A percentile compares a stretch with the other conserved stretches of the same genome.
Conservation (phyloP, 2,797 vertebrate species). For the Danio kyathit region DNA sequence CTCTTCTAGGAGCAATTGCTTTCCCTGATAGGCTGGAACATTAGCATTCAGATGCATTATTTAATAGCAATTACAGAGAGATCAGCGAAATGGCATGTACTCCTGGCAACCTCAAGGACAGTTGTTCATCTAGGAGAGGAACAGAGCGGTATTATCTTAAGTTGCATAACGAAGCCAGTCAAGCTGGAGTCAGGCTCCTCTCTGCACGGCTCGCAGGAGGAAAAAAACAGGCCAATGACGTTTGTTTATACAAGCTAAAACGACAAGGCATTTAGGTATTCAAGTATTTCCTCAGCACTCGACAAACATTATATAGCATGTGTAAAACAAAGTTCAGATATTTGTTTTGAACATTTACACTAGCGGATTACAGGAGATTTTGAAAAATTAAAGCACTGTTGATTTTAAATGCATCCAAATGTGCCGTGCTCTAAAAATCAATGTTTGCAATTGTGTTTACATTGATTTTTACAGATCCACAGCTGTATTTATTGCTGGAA, state of each 20-base stretch:
- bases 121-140: slow-evolving; percentile 16
- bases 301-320: neutral
- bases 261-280: slow-evolving; percentile 7
- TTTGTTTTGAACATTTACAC: neutral
- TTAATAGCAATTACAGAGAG: slow-evolving; percentile 60
- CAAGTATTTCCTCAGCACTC: neutral
- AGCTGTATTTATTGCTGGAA: slow-evolving; percentile 47
- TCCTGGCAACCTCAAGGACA: slow-evolving; percentile 13
- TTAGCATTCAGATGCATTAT: slow-evolving; percentile 30
- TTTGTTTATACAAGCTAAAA: slow-evolving; percentile 40
- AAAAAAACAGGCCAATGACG: slow-evolving; percentile 33
- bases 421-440: slow-evolving; percentile 36
- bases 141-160: slow-evolving; percentile 44
- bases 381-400: neutral
- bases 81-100: slow-evolving; percentile 16
- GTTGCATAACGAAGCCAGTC: slow-evolving; percentile 49
- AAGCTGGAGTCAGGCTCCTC: slow-evolving; percentile 43
- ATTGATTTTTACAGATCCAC: slow-evolving; percentile 24
- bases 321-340: neutral
- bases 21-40: slow-evolving; percentile 49
- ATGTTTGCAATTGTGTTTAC: slow-evolving; percentile 1
- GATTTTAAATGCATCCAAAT: slow-evolving; percentile 11
- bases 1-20: slow-evolving; percentile 54
- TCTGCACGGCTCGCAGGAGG: slow-evolving; percentile 5
- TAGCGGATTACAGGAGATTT: neutral